These are phyloP conservation scores for Lontra canadensis DNA, from an alignment of 2,113 vertebrate species.

Conservation along the genomic window DNA sequence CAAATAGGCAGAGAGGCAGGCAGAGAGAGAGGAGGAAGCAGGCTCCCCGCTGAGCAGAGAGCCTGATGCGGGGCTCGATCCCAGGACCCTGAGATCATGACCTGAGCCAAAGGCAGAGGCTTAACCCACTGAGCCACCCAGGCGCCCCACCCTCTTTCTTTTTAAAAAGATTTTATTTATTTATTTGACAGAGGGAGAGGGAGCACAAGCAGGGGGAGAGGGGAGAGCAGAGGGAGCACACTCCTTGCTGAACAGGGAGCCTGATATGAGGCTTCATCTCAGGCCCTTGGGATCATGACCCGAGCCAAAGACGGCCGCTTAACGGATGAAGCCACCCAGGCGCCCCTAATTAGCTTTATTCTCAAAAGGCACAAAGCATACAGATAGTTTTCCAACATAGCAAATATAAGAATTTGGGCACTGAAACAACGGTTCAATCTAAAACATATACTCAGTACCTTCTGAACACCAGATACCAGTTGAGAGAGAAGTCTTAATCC, in stretches of 20 bases:
- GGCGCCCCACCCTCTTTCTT: too few relatives aligned
- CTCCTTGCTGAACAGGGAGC: neutral
- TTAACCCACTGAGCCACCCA: too few relatives aligned
- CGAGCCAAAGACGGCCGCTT: neutral
- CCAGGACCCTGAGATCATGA: too few relatives aligned
- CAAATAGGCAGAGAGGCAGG: too few relatives aligned
- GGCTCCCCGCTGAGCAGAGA: too few relatives aligned
- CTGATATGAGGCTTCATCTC: neutral
- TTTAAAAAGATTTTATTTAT: neutral
- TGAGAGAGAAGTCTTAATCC: neutral
- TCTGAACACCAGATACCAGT: neutral
- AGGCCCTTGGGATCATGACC: neutral
- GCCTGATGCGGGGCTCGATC: too few relatives aligned
- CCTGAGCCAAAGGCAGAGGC: too few relatives aligned
- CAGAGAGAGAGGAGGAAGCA: too few relatives aligned
- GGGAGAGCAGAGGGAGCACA: neutral
- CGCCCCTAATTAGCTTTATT: neutral
- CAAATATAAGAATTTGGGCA: neutral
- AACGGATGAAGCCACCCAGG: neutral
- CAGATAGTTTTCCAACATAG: neutral
- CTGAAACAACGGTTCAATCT: neutral
- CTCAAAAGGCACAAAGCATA: neutral
- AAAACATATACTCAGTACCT: neutral
- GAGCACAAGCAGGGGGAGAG: neutral
- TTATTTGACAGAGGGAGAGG: neutral